Base-by-base conservation (phyloP, 2,113 vertebrate genomes). In the Corythaeola cristata region DNA sequence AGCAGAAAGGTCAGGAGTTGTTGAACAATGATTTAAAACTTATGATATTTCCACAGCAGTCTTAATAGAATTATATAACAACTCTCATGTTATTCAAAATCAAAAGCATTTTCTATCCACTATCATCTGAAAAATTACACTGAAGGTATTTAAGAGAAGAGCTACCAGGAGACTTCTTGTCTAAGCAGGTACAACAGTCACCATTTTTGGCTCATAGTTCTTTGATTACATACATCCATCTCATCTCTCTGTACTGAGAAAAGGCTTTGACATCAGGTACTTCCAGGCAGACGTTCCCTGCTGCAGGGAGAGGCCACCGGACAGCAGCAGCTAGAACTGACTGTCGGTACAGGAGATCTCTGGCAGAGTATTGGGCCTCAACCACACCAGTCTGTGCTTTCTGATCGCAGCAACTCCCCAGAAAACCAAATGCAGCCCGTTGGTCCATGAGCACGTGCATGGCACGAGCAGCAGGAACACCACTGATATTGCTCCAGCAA, bases 391-490 rank as follows among this genome's bases (percentile, higher is more conserved):
- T 11, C 35, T 41, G 26, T 5, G 5, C 35, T 69, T 75, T 67
- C 53, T 2, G 1, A 35, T 11, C 35, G 28, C 0, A 56, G 19
- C 33, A 19, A 12, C n/a, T 63, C 13, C 30, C n/a, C 26, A 45
- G 32, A 39, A 68, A 32, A 33, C 12, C 71, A 64, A 50, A 56
- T 6, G 1, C 30, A 71, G 49, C 56, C 15, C 5, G 0, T 23
- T 9, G 18, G 50, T 50, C 27, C 15, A 8, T 1, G 2, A 44
- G 26, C 3, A 1, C 71, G 22, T 5, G 12, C 26, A 62, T 11
- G 24, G 9, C 0, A 1, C 4, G 18, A 90, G 32, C 56, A 78
- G 35, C 32, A 50, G 26, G 49, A 85, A 44, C 1, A 1, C 5
- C 32, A 28, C 32, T 3, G 4, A 63, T 14, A 15, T 8, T 28